These are phyloP conservation scores for Oscheius sp. DNA, from an alignment of 2,888 invertebrate species.

Conservation along the genomic window DNA sequence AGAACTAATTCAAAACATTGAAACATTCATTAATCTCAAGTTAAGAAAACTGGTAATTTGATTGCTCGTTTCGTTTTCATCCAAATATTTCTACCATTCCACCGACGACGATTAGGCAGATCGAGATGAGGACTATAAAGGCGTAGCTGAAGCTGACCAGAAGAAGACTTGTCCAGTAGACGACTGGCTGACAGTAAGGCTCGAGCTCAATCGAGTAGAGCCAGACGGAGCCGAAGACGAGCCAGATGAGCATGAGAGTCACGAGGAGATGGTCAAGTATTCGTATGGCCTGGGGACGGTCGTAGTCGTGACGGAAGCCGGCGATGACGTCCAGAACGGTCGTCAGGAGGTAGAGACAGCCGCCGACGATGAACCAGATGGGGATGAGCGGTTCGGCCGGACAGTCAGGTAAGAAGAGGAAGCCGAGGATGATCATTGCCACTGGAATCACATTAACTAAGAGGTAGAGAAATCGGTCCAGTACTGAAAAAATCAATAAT, in stretches of 20 bases:
- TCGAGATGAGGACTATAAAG: constrained; percentile 3
- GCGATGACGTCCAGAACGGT: constrained; percentile 15
- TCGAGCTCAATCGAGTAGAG: not conserved
- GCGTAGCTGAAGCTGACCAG: constrained; percentile 10
- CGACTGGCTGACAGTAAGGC: not conserved
- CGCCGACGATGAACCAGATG: constrained; percentile 20
- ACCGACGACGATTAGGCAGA: constrained; percentile 3
- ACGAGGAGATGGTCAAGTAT: constrained; percentile 6
- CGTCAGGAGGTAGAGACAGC: constrained; percentile 7
- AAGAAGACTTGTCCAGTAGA: not conserved
- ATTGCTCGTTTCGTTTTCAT: not conserved
- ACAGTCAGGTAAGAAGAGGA: not conserved
- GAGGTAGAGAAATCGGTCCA: constrained; percentile 5
- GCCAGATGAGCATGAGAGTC: constrained; percentile 13
- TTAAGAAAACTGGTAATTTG: not conserved
- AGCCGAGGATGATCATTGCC: constrained; percentile 11
- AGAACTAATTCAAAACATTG: too few relatives aligned
- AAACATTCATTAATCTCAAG: too few relatives aligned
- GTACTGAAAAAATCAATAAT: not conserved
- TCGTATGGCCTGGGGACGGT: not conserved
- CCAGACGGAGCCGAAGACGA: constrained; percentile 19
- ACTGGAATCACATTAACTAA: constrained; percentile 15
- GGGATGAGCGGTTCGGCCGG: constrained; percentile 6
- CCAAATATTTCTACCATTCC: constrained; percentile 2
- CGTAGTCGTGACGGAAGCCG: constrained; percentile 10